Conservation (phyloP, 2,888 invertebrate species). For the Ennomos fuscantarius region DNA sequence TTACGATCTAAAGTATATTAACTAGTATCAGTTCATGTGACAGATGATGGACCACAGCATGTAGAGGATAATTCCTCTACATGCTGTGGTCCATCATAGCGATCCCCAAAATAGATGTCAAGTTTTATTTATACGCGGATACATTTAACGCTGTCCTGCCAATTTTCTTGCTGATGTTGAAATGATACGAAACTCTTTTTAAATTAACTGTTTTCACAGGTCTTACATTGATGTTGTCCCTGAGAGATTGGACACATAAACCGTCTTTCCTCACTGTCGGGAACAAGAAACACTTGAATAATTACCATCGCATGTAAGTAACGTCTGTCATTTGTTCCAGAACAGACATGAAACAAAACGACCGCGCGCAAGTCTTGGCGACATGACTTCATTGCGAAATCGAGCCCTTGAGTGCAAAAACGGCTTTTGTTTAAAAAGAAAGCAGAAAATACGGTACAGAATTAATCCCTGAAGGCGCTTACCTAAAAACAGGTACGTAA, state of each 20-base stretch:
- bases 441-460: conserved; percentile 17
- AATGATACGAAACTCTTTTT: neutral
- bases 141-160: no score
- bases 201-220: neutral
- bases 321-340: conserved; percentile 38
- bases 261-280: conserved; percentile 57
- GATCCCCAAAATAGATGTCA: no score
- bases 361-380: conserved; percentile 24
- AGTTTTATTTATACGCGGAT: no score
- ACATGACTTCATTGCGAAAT: conserved; percentile 30
- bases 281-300: conserved; percentile 52
- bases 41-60: no score
- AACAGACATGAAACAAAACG: conserved; percentile 31
- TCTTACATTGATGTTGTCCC: conserved; percentile 3
- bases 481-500: conserved; percentile 34
- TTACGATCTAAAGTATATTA: no score
- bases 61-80: no score
- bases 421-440: conserved; percentile 31
- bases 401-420: conserved; percentile 31
- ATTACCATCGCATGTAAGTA: conserved; percentile 36
- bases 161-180: no score
- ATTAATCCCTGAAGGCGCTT: conserved; percentile 39
- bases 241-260: conserved; percentile 16
- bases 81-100: no score
- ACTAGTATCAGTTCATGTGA: no score